phyloP scores from a whole-genome alignment of 2,113 vertebrate species.

The Pica pica region DNA sequence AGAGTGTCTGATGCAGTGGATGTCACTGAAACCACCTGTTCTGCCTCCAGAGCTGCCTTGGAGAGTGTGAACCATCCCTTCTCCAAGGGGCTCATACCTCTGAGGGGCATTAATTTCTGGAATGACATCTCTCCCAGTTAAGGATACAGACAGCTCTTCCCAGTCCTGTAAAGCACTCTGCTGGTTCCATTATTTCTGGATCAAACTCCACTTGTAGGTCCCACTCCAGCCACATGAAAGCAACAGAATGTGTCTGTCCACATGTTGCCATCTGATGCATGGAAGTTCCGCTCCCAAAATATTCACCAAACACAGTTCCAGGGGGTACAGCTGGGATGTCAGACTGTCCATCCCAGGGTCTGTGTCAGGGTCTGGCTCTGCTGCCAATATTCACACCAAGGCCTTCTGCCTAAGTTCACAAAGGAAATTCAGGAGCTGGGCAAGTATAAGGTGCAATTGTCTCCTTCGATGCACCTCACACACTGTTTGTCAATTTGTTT shows the following conservation, averaged over 20 bases:
- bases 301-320: neutral
- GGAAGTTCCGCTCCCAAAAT: neutral
- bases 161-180: neutral
- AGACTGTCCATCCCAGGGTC: neutral
- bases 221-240: neutral
- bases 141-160: neutral
- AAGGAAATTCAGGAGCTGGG: neutral
- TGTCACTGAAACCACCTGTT: neutral
- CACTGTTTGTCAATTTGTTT: neutral
- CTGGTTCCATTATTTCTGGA: neutral
- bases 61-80: neutral
- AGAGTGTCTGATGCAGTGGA: neutral
- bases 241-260: neutral
- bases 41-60: neutral
- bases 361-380: neutral
- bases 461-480: neutral
- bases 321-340: neutral
- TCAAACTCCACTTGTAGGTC: neutral
- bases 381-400: neutral
- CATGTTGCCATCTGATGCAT: neutral
- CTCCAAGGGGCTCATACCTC: neutral
- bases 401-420: neutral
- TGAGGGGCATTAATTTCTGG: neutral
- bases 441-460: neutral
- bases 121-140: neutral